Percentiles rank a stretch among this genome's conserved stretches.
Conservation (phyloP, 2,797 vertebrate genomes). For the Anguilla obscura region DNA sequence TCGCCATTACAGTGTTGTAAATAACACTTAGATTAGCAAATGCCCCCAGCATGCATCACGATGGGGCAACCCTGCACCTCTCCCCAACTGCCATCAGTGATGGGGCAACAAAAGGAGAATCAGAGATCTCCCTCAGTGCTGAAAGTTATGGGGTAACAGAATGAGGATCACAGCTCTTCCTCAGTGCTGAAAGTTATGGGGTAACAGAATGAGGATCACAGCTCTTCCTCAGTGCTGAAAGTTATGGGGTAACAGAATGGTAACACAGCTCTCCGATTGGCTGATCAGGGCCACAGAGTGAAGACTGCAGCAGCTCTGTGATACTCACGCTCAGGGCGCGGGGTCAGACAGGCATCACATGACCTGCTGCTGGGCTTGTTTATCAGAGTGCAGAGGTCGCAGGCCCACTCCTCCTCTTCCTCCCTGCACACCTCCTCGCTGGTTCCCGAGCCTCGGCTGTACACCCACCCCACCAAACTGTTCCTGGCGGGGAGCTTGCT, state of each 20-base stretch:
- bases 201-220: not conserved
- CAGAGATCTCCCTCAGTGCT: not conserved
- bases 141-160: not conserved
- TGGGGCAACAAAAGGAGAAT: not conserved
- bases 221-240: too few species aligned
- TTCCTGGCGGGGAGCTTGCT: conserved; percentile 80
- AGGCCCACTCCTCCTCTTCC: conserved; percentile 86
- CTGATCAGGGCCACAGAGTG: not conserved
- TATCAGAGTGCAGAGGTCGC: conserved; percentile 83
- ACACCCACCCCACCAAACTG: conserved; percentile 71
- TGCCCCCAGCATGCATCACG: not conserved
- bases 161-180: not conserved
- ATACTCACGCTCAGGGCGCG: conserved; percentile 78
- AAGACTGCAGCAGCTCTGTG: not conserved
- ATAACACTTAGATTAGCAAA: not conserved
- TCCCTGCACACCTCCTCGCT: conserved; percentile 69
- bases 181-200: not conserved
- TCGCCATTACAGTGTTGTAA: not conserved
- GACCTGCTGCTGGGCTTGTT: conserved; percentile 76
- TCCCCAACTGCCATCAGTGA: not conserved
- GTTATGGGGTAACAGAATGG: not conserved
- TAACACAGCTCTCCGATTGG: not conserved
- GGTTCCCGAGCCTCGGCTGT: conserved; percentile 48
- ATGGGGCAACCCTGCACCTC: not conserved
- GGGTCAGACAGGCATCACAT: conserved; percentile 86